Base-by-base conservation (phyloP, 2,888 invertebrate species). In the Achlya flavicornis region DNA sequence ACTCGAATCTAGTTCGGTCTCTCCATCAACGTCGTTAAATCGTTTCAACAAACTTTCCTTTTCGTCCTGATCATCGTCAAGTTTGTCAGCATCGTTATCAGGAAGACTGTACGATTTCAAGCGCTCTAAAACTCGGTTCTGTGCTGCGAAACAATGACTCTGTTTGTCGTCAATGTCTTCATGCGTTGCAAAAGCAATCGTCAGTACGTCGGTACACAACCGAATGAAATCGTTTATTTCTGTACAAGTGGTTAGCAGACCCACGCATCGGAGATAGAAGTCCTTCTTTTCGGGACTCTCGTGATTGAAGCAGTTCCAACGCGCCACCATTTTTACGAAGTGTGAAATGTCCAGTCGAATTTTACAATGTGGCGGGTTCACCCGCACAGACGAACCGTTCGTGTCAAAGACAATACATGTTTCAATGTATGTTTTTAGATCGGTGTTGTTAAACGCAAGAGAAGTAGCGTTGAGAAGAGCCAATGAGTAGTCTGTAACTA, bases 101-200 rank as follows among this genome's bases (percentile, higher is more conserved):
- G 46, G 46, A 46, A 46, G n/a, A 46, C 7, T 46, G n/a, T 14
- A 46, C n/a, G n/a, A 46, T 46, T 46, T 46, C n/a, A n/a, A 46
- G 14, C 46, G 46, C 46, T n/a, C 46, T n/a, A 7, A n/a, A 46
- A 46, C 46, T n/a, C 46, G 46, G 7, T 46, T 46, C 1, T 46
- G 14, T n/a, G n/a, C 46, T 46, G 46, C 46, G n/a, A n/a, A 46
- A 46, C 46, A 46, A 46, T 46, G 46, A n/a, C 46, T 46, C n/a
- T 46, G 46, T 46, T 46, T 46, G n/a, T 46, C 46, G 3, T 46
- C 46, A 46, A 46, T 46, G 46, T 43, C 43, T 43, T 43, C 43
- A 14, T 43, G 43, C 12, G 43, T 43, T 10, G 43, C 43, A 43
- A 43, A 43, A 43, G 43, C 43, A 43, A 43, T 26, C 14, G 43